These are phyloP conservation scores for Pentamera pediparva DNA, from an alignment of 53 echinoderm and acorn worm genomes.

Conservation along the genomic window DNA sequence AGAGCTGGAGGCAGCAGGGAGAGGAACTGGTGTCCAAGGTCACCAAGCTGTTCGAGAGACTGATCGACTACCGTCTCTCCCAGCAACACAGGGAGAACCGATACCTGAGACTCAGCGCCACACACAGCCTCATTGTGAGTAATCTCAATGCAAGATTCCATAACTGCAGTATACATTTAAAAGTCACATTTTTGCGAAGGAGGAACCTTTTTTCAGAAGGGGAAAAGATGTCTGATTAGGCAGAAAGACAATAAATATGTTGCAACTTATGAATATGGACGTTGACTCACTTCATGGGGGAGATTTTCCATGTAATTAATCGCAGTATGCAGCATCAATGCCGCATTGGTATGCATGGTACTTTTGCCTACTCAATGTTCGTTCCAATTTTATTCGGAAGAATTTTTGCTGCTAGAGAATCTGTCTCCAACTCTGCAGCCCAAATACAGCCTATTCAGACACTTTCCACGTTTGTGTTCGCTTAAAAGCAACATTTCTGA, in stretches of 20 bases:
- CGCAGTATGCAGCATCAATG: too few relatives aligned
- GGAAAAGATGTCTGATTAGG: background rate
- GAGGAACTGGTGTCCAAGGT: constrained; percentile 80
- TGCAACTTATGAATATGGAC: background rate
- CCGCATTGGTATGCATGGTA: too few relatives aligned
- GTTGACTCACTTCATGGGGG: too few relatives aligned
- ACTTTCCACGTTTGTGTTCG: too few relatives aligned
- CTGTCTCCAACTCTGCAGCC: too few relatives aligned
- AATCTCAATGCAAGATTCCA: background rate
- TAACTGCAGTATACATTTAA: background rate
- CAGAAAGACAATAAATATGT: background rate
- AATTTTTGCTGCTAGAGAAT: too few relatives aligned
- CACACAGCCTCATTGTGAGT: constrained; percentile 88
- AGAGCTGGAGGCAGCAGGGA: constrained; percentile 73
- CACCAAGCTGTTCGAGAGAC: constrained; percentile 65
- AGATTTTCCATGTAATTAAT: too few relatives aligned
- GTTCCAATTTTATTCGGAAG: too few relatives aligned
- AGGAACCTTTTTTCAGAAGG: too few relatives aligned
- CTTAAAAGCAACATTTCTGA: too few relatives aligned
- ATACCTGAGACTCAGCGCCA: constrained; percentile 72
- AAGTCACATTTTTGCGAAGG: background rate
- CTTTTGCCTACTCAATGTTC: too few relatives aligned
- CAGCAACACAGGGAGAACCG: constrained; percentile 66
- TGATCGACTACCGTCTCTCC: constrained; percentile 85
- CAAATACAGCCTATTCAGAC: too few relatives aligned